Evolutionary conservation across 37 sponge, comb jelly and placozoan genomes (phyloP), one percentile per base, ranked within the genome.

Genomic region (Amphimedon queenslandica): DNA sequence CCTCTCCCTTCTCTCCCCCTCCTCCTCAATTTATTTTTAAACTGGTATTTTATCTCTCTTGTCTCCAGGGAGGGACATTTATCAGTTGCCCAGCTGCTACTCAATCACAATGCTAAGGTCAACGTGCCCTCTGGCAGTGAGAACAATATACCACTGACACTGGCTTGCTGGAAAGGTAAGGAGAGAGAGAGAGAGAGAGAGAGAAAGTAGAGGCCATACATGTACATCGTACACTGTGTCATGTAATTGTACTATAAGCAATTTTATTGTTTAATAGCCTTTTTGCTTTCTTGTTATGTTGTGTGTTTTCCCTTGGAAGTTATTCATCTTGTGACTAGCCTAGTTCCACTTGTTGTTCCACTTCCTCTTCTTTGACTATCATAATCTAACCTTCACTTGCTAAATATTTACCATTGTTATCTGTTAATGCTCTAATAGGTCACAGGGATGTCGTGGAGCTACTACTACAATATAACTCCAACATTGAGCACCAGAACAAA

Each of bases 141-240:
- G 83, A 96, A 96, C 72, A 92, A 96, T 64, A 96, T 96, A 33
- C 98, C 98, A 0, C 80, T 96, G 37, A 96, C 98, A 41, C 77
- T 81, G 11, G 98, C 98, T 28, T 96, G 98, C 64, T 96, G 98
- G 98, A 96, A 96, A 75, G 98, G 87, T 67, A 27, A 4, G 39
- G 33, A 32, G 37, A 29, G 34, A 33, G 61, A 37, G n/a, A n/a
- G n/a, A n/a, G n/a, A n/a, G n/a, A n/a, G n/a, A n/a, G n/a, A n/a
- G 10, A 10, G 24, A 35, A 16, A 69, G 16, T 33, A 10, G 36
- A n/a, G n/a, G 13, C 13, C 53, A 47, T 47, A 47, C 53, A 47
- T 47, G 53, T 47, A 47, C 53, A 47, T 47, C n/a, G n/a, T n/a
- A n/a, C n/a, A n/a, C n/a, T n/a, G n/a, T n/a, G n/a, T n/a, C n/a